A percentile compares a stretch with the other conserved stretches of the same genome.
Conservation (phyloP, 2,888 invertebrate genomes). For the Trissoscelio sp. region DNA sequence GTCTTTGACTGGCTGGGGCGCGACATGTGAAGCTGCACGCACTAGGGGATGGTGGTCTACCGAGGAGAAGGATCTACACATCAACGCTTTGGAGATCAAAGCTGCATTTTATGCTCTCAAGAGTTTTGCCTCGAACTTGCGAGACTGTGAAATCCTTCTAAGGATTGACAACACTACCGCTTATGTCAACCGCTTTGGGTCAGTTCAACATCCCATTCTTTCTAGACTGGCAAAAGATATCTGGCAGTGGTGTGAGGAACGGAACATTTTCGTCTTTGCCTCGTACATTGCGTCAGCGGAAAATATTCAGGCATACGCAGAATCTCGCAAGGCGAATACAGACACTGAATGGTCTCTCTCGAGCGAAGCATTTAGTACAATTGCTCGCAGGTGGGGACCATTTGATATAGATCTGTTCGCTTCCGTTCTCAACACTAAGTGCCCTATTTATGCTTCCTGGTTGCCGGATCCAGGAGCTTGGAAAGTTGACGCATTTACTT, state of each 20-base stretch:
- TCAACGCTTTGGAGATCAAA: neutral
- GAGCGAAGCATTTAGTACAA: neutral
- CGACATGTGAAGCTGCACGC: neutral
- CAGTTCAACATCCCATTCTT: neutral
- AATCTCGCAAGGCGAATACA: slow-evolving; percentile 16
- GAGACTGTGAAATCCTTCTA: neutral
- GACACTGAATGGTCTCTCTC: slow-evolving; percentile 45
- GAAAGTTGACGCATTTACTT: slow-evolving; percentile 66
- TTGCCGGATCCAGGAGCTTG: slow-evolving; percentile 48
- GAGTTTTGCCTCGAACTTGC: neutral
- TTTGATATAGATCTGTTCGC: slow-evolving; percentile 30
- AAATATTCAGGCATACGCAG: slow-evolving; percentile 35
- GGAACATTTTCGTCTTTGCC: slow-evolving; percentile 34
- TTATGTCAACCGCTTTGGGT: slow-evolving; percentile 3
- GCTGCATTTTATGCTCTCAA: neutral
- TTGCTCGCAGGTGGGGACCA: neutral
- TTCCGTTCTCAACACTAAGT: slow-evolving; percentile 62
- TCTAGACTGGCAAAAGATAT: neutral
- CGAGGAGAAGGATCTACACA: neutral
- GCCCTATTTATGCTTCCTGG: slow-evolving; percentile 62
- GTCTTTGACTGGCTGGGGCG: neutral
- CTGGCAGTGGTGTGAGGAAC: slow-evolving; percentile 38
- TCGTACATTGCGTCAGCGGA: slow-evolving; percentile 38
- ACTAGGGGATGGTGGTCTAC: neutral
- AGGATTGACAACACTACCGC: neutral